Evolutionary conservation across 2,888 invertebrate species (phyloP), one percentile per base, ranked within the genome.

Genomic region (Lasioglossum morio): DNA sequence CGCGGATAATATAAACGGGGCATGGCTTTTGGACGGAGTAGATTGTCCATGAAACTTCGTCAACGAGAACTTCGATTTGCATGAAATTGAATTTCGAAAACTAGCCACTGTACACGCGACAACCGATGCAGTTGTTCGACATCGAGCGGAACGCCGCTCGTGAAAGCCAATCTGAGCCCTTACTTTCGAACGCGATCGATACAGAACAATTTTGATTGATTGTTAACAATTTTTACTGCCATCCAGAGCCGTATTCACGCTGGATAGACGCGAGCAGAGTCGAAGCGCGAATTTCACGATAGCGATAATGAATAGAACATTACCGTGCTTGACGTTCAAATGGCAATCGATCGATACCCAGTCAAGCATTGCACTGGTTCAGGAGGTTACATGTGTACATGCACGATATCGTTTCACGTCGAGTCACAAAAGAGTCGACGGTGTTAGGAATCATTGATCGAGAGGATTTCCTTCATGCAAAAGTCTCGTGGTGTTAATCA

Each of bases 1-100:
- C 23, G 40, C 19, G 34, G 74, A 74, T 77, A 77, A 83, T 74
- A 43, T 77, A 83, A 85, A 70, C 83, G 57, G 83, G 85, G 83
- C 60, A 83, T 85, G 85, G 85, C 85, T 30, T 48, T 12, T 34
- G 48, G 27, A 72, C 43, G 53, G 53, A 63, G 10, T 73, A 43
- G 77, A 85, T 85, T 79, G 77, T 70, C 79, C 73, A 27, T 57
- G 75, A 66, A 75, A 77, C 57, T 76, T 78, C 37, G 60, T 23
- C 77, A 53, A 73, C 72, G 43, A 27, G 66, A 69, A 43, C 30
- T 69, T 60, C 48, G 30, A 77, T 85, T 79, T 83, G 34, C 79
- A 79, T 77, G 77, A 74, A 69, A 82, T 82, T 84, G 77, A 77
- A 77, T 77, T 77, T 84, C 27, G 72, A 70, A 40, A 27, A 14